Evolutionary conservation across 2,113 vertebrate species (phyloP).

Genomic region (Ciconia boyciana): DNA sequence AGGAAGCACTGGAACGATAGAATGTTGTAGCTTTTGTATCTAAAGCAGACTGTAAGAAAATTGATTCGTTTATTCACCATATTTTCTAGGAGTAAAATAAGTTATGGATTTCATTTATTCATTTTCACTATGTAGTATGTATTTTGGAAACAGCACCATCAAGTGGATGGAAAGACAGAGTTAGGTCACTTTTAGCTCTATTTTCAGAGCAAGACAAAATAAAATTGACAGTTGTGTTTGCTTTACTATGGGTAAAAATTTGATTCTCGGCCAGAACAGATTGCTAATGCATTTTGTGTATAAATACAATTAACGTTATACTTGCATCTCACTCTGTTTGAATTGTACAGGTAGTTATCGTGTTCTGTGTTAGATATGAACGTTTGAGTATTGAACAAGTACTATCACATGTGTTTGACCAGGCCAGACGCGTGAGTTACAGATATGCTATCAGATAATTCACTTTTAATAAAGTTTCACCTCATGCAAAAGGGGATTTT

Average conservation of each 20-base stretch:
- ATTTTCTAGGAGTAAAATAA: neutral
- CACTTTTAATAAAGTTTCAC: neutral
- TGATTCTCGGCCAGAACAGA: neutral
- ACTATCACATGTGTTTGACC: accelerated
- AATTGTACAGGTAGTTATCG: neutral
- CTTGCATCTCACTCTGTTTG: neutral
- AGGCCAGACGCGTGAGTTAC: neutral
- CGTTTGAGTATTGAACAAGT: neutral
- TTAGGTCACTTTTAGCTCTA: neutral
- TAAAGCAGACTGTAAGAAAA: neutral
- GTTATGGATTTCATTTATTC: neutral
- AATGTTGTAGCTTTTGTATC: neutral
- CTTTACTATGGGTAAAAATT: neutral
- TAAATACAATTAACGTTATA: accelerated
- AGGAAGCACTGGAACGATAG: neutral
- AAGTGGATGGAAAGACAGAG: neutral
- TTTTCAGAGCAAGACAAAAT: neutral
- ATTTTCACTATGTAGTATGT: neutral
- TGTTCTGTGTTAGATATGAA: neutral
- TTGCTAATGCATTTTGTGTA: neutral
- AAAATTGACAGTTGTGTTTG: neutral
- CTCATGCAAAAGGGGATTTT: neutral
- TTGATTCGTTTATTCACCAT: neutral
- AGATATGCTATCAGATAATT: neutral
- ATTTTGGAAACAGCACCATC: neutral